These are phyloP conservation scores for Zaprionus vittiger DNA, from an alignment of 1,140 invertebrate species.

Conservation along the genomic window DNA sequence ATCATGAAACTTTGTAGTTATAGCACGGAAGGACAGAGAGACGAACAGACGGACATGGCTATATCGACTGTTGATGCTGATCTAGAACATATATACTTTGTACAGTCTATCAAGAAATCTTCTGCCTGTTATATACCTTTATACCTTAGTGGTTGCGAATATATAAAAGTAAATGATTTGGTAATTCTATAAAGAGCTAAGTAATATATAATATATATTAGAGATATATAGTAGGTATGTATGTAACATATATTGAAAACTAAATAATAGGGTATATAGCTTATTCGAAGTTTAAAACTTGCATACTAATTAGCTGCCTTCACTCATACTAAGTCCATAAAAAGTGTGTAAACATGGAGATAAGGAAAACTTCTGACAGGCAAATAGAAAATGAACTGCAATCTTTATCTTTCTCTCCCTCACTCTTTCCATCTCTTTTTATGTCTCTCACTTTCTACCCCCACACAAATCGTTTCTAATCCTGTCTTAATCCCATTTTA, in stretches of 20 bases:
- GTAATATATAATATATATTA: no score
- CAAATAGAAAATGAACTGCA: conserved; percentile 5
- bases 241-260: not conserved
- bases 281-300: not conserved
- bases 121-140: no score
- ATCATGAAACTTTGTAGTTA: no score
- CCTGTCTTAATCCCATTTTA: not conserved
- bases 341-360: not conserved
- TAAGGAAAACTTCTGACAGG: not conserved
- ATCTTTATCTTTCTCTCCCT: not conserved
- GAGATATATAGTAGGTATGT: no score
- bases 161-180: no score
- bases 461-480: conserved; percentile 5
- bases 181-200: no score
- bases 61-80: no score
- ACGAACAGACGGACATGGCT: no score
- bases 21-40: no score
- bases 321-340: not conserved
- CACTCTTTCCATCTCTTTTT: not conserved
- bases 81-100: no score
- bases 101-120: no score
- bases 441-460: not conserved
- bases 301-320: not conserved
- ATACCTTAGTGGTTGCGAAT: no score
- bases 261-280: not conserved